Percentiles rank a stretch among this genome's conserved stretches.
phyloP scores from a whole-genome alignment of 2,113 vertebrate species.

The Terrapene triunguis region DNA sequence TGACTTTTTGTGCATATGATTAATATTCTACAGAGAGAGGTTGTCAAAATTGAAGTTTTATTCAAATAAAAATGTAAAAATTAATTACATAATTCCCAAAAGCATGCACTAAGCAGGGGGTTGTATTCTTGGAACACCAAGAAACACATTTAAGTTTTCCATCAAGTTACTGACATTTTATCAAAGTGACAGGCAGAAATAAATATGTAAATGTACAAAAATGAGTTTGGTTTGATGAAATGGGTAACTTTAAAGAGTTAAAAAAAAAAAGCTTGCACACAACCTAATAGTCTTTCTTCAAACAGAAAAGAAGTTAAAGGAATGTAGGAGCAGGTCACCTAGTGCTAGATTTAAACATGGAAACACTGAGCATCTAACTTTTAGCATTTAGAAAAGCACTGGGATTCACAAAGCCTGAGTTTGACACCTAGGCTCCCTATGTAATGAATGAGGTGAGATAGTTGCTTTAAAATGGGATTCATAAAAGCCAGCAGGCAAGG shows the following conservation, averaged over 20 bases:
- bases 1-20: background rate
- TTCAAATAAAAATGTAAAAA: background rate
- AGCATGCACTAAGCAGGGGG: background rate
- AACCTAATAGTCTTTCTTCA: background rate
- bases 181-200: background rate
- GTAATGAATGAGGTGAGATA: no score
- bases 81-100: background rate
- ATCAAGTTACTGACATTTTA: background rate
- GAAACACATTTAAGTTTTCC: background rate
- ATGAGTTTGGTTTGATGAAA: background rate
- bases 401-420: no score
- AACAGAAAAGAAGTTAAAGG: rapidly evolving
- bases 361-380: background rate
- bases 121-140: background rate
- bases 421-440: no score
- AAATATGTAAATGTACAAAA: background rate
- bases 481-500: no score
- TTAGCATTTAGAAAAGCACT: no score
- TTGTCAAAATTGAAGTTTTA: background rate
- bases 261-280: background rate
- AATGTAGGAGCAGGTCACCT: background rate
- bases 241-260: background rate
- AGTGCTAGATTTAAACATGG: background rate
- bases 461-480: no score
- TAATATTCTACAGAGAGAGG: background rate